A percentile compares a stretch with the other conserved stretches of the same genome.
Conservation (phyloP, 2,797 vertebrate species). For the Gymnothorax javanicus region DNA sequence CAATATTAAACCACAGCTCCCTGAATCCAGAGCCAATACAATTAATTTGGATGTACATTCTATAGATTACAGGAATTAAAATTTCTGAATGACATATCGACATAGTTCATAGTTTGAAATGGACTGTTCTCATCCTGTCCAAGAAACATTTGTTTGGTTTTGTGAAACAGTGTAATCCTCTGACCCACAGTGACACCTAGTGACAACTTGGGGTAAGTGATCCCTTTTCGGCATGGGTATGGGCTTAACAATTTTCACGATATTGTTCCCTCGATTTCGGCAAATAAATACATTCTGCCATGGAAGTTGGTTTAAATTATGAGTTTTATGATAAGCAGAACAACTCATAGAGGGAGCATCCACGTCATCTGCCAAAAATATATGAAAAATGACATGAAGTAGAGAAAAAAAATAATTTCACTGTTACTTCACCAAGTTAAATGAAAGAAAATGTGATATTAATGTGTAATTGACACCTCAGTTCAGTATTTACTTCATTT, state of each 20-base stretch:
- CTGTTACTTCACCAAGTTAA: no score
- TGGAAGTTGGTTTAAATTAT: not conserved
- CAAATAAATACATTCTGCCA: not conserved
- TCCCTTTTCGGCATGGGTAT: not conserved
- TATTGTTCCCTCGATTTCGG: not conserved
- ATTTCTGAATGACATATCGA: not conserved
- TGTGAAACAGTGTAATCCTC: not conserved
- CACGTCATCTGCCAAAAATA: not conserved
- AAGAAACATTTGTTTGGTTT: not conserved
- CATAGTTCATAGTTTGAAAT: not conserved
- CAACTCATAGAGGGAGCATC: not conserved
- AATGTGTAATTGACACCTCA: no score
- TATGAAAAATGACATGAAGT: not conserved
- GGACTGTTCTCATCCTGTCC: not conserved
- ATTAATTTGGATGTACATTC: not conserved
- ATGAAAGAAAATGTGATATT: no score
- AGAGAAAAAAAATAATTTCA: not conserved
- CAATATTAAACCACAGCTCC: not conserved
- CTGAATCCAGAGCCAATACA: not conserved
- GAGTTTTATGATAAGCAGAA: not conserved
- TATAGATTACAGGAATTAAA: not conserved
- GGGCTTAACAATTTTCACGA: not conserved
- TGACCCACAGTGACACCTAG: constrained; percentile 4
- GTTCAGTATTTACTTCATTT: not conserved
- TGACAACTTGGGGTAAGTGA: not conserved